These are phyloP conservation scores for Babyrousa celebensis DNA, from an alignment of 2,797 vertebrate species.

Conservation along the genomic window DNA sequence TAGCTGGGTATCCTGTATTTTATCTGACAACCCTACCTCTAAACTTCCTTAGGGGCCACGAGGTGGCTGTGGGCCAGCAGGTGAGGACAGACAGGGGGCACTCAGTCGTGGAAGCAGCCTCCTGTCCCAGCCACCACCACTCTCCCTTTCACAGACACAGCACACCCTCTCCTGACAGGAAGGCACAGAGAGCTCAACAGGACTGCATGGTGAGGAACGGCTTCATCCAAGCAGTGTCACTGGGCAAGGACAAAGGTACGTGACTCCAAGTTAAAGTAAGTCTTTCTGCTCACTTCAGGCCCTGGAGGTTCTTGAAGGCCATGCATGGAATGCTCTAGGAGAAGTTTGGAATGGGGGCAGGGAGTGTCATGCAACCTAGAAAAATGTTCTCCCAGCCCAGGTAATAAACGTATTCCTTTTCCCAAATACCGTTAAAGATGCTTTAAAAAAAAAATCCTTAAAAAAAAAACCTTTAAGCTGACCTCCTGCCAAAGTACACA, in stretches of 20 bases:
- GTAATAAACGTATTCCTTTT: conserved; percentile 91
- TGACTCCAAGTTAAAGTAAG: conserved; percentile 80
- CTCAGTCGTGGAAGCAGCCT: fast-evolving
- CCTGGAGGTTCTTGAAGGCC: conserved; percentile 40
- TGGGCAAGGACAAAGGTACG: conserved; percentile 71
- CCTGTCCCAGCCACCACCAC: not conserved
- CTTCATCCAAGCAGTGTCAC: conserved; percentile 77
- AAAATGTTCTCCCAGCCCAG: conserved; percentile 87
- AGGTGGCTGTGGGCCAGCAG: not conserved
- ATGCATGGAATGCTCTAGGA: conserved; percentile 52
- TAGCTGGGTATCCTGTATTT: not conserved
- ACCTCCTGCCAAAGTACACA: conserved; percentile 94
- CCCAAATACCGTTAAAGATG: conserved; percentile 91
- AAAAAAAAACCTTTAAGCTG: conserved; percentile 91
- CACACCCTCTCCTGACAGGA: conserved; percentile 70
- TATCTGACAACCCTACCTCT: not conserved
- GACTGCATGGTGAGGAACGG: not conserved
- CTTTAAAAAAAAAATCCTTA: conserved; percentile 85
- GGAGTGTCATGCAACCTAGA: conserved; percentile 54
- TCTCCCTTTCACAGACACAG: conserved; percentile 77
- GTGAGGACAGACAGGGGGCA: not conserved
- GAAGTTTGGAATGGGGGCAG: conserved; percentile 67
- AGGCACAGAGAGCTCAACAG: conserved; percentile 52
- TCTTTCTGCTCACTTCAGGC: conserved; percentile 19
- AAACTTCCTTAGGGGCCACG: not conserved